Evolutionary conservation across 1,140 invertebrate genomes (phyloP), one percentile per base, ranked within the genome.

Genomic region (Nasonia giraulti): DNA sequence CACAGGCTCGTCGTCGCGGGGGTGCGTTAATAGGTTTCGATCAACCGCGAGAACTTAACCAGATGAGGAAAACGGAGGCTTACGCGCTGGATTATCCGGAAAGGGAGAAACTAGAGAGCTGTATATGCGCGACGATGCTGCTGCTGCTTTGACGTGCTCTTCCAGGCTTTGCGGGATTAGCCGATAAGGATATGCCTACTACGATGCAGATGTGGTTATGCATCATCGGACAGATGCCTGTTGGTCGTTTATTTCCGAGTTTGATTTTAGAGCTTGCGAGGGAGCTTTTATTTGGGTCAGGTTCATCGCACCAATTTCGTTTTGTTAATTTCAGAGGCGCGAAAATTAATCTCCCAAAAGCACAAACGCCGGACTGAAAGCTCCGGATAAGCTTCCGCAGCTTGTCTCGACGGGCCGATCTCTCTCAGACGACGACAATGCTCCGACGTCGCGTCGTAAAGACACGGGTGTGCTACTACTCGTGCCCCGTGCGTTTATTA

Each of bases 21-120:
- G 68, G 68, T 37, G 44, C 68, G 69, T 73, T 81, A 74, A 81
- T 81, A 74, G 44, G 80, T 66, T 73, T 74, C 80, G 80, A 81
- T 81, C 69, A 81, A 66, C 69, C 37, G 37, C 66, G 78, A 44
- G 5, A 62, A 80, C 68, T 71, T 71, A 33, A 71, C 68, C 68
- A n/a, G 68, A 71, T 71, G 12, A 20, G 50, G 66, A 27, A 80
- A 80, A 14, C 66, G 20, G 33, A 62, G 37, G 66, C 78, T 80
- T 69, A 47, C 66, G 6, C 8, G n/a, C n/a, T 7, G 68, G 66
- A 44, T 80, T 80, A 69, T 80, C 40, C 23, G 33, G 73, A 75
- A 75, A 75, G 73, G 73, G 73, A 75, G 37, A 44, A 75, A 23
- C 74, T 55, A 55, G 55, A 17, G 55, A 62, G 55, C 6, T 20